Evolutionary conservation across 2,113 vertebrate genomes (phyloP).

Genomic region (Calyptomena viridis): DNA sequence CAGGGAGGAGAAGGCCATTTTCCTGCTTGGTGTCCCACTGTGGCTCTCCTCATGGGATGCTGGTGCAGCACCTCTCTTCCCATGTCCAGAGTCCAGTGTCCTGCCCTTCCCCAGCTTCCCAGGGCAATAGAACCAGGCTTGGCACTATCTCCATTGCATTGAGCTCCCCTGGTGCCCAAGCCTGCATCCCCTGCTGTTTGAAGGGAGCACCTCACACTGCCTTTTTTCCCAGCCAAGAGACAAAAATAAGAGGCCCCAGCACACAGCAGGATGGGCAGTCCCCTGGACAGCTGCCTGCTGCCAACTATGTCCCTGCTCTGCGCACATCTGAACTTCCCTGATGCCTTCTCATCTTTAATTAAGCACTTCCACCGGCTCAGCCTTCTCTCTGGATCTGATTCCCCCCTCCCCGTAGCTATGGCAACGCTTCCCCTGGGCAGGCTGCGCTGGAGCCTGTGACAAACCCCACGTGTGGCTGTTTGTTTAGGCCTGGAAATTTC

Average conservation of each 20-base stretch:
- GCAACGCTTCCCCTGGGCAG: conserved; percentile 1
- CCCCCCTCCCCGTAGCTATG: neutral
- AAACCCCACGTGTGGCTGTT: neutral
- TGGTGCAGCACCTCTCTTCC: neutral
- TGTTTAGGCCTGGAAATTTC: conserved; percentile 32
- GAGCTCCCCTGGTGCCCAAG: neutral
- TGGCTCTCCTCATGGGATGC: neutral
- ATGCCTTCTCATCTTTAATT: conserved; percentile 47
- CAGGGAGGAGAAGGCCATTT: neutral
- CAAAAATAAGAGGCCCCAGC: neutral
- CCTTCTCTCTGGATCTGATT: neutral
- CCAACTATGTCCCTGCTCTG: neutral
- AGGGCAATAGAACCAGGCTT: rapidly evolving
- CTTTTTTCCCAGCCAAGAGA: neutral
- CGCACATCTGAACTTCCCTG: neutral
- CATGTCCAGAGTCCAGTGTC: rapidly evolving
- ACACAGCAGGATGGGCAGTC: neutral
- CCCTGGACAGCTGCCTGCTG: neutral
- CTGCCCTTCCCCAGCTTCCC: neutral
- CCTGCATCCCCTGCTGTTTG: rapidly evolving
- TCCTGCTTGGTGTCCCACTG: rapidly evolving
- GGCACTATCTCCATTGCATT: neutral
- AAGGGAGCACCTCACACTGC: neutral
- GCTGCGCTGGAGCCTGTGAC: neutral
- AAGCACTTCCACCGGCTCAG: neutral